Evolutionary conservation across 53 echinoderm and acorn worm genomes (phyloP).

Genomic region (Astropecten irregularis): DNA sequence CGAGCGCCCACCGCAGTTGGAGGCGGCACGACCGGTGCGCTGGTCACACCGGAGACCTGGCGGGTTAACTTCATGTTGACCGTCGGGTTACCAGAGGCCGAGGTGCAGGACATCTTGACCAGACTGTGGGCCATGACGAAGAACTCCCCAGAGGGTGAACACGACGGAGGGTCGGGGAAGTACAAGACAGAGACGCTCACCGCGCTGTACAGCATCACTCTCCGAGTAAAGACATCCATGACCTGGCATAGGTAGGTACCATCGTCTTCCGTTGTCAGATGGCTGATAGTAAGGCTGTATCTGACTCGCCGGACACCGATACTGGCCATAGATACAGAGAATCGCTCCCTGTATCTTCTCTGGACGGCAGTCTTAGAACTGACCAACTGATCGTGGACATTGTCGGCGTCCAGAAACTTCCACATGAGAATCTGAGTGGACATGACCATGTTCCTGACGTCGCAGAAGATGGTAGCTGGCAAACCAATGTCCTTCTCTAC

Average conservation of each 20-base stretch:
- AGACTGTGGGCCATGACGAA: slow-evolving; percentile 43
- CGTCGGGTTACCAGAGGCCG: slow-evolving; percentile 33
- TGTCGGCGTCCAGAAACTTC: slow-evolving; percentile 46
- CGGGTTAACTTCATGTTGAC: slow-evolving; percentile 25
- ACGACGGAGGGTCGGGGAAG: slow-evolving; percentile 28
- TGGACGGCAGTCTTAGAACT: slow-evolving; percentile 7
- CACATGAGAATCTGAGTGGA: slow-evolving; percentile 3
- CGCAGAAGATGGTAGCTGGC: background rate
- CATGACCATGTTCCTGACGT: slow-evolving; percentile 3
- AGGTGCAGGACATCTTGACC: slow-evolving; percentile 10
- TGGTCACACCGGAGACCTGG: background rate
- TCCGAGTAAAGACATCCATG: slow-evolving; percentile 1
- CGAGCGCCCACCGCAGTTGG: background rate
- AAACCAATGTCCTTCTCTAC: background rate
- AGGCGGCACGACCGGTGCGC: slow-evolving; percentile 13
- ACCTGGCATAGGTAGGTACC: slow-evolving; percentile 37
- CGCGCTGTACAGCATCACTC: background rate
- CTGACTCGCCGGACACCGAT: slow-evolving; percentile 3
- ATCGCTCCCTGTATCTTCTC: slow-evolving; percentile 5
- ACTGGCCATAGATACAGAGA: background rate
- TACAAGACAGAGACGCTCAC: slow-evolving; percentile 37
- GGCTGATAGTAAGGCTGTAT: slow-evolving; percentile 12
- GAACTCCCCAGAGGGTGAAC: slow-evolving; percentile 15
- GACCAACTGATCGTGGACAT: background rate
- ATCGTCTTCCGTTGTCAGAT: slow-evolving; percentile 18